Percentiles rank a stretch among this genome's conserved stretches.
Conservation (phyloP, 2,113 vertebrate species). For the Barbus barbus region DNA sequence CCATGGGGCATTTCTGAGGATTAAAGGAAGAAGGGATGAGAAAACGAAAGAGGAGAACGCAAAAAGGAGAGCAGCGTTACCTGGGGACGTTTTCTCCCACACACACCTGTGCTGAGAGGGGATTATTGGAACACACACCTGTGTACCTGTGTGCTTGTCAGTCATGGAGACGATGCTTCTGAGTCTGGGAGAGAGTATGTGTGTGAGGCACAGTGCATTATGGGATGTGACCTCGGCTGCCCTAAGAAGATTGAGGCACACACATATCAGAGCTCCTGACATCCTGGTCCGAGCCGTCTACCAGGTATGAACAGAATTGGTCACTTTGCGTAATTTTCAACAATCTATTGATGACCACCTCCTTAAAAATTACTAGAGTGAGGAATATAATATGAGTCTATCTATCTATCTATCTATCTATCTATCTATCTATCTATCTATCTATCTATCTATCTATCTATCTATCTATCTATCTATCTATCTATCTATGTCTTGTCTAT, state of each 20-base stretch:
- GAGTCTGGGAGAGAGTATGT: conserved; percentile 54
- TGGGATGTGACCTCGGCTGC: conserved; percentile 53
- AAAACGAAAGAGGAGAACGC: conserved; percentile 37
- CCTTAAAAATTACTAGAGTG: too few relatives aligned
- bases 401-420: too few relatives aligned
- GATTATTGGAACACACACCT: conserved; percentile 44
- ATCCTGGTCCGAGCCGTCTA: conserved; percentile 36
- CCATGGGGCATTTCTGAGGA: conserved; percentile 35
- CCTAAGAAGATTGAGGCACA: conserved; percentile 53
- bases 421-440: too few relatives aligned
- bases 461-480: too few relatives aligned
- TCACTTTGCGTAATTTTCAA: too few relatives aligned
- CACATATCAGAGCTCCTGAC: conserved; percentile 32
- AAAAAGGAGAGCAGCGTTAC: neutral
- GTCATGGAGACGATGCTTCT: conserved; percentile 54
- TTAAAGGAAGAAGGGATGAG: conserved; percentile 27
- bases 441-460: too few relatives aligned
- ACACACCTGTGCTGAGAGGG: conserved; percentile 48
- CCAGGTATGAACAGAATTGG: conserved; percentile 44
- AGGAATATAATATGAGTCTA: too few relatives aligned
- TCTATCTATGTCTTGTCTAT: too few relatives aligned
- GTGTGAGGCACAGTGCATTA: conserved; percentile 48
- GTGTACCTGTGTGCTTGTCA: conserved; percentile 39
- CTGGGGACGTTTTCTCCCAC: conserved; percentile 34
- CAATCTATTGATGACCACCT: too few relatives aligned